Conservation (phyloP, 1,140 invertebrate genomes). For the Drosophila sechellia region DNA sequence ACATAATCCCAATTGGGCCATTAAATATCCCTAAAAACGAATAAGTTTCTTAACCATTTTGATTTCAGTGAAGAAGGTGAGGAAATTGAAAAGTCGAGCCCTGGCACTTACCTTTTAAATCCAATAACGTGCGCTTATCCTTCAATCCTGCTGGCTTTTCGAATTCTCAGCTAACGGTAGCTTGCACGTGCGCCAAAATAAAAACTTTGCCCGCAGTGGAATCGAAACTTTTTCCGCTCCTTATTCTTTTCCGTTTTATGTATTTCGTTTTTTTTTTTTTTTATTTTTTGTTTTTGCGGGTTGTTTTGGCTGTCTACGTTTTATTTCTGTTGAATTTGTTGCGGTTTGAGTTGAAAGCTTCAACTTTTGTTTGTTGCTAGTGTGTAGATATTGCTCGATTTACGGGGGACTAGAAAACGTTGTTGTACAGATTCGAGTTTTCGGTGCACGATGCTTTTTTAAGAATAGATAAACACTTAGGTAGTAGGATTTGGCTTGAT, state of each 20-base stretch:
- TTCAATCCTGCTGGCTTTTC: constrained; percentile 54
- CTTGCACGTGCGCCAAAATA: constrained; percentile 63
- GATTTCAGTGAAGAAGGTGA: constrained; percentile 2
- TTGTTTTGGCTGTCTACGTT: constrained; percentile 28
- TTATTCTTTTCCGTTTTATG: not conserved
- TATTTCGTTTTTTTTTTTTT: not conserved
- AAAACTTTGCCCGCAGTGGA: constrained; percentile 59
- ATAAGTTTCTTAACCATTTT: too few relatives aligned
- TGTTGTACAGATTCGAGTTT: constrained; percentile 46
- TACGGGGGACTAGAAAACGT: constrained; percentile 72
- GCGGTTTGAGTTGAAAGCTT: constrained; percentile 45
- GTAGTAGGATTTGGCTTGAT: constrained; percentile 47
- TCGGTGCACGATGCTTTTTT: constrained; percentile 15
- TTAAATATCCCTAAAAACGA: too few relatives aligned
- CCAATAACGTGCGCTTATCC: constrained; percentile 61
- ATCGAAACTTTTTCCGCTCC: constrained; percentile 50
- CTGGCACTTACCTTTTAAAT: constrained; percentile 69
- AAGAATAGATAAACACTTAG: constrained; percentile 53
- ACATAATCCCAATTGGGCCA: not conserved
- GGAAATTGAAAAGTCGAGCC: constrained; percentile 47
- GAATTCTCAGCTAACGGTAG: constrained; percentile 30
- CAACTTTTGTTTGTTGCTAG: constrained; percentile 31
- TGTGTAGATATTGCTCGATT: constrained; percentile 66
- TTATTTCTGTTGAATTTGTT: constrained; percentile 12
- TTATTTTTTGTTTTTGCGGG: not conserved